These are phyloP conservation scores for Steinernema scapterisci DNA, from an alignment of 2,888 invertebrate species.

Conservation along the genomic window DNA sequence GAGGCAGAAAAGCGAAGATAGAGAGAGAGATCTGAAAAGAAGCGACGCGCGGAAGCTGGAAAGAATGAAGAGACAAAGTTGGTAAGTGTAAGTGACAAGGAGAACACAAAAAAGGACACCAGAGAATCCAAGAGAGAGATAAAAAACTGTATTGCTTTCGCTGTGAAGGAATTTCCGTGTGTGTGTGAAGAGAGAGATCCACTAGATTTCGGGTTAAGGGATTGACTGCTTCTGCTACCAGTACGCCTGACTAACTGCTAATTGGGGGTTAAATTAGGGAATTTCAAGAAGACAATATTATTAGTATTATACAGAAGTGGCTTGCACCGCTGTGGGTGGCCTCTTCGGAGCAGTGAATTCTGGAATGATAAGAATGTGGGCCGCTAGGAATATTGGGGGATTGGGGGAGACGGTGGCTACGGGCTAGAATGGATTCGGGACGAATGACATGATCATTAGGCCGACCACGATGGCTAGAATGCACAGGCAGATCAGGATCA, in stretches of 20 bases:
- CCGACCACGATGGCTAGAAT: constrained; percentile 79
- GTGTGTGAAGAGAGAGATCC: no score
- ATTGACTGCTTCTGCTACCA: neutral
- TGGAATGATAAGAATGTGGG: constrained; percentile 11
- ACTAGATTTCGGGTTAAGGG: no score
- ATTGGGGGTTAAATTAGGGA: neutral
- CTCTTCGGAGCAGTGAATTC: constrained; percentile 25
- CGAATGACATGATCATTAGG: constrained; percentile 51
- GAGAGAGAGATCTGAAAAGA: constrained; percentile 1
- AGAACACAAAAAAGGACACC: neutral
- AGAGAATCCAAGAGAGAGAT: neutral
- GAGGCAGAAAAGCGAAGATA: constrained; percentile 1
- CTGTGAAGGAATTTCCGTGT: constrained; percentile 15
- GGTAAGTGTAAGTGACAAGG: neutral
- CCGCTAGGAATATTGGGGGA: no score
- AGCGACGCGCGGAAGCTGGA: neutral
- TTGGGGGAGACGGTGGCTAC: no score
- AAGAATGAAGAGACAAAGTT: neutral
- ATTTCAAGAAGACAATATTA: neutral
- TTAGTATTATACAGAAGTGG: constrained; percentile 21
- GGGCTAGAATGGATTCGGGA: constrained; percentile 51
- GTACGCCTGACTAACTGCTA: neutral
- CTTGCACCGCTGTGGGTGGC: neutral
- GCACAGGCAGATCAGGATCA: constrained; percentile 86
- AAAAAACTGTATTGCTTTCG: constrained; percentile 23